Evolutionary conservation across 1,140 invertebrate species (phyloP), one percentile per base, ranked within the genome.

Genomic region (Drosophila sproati): DNA sequence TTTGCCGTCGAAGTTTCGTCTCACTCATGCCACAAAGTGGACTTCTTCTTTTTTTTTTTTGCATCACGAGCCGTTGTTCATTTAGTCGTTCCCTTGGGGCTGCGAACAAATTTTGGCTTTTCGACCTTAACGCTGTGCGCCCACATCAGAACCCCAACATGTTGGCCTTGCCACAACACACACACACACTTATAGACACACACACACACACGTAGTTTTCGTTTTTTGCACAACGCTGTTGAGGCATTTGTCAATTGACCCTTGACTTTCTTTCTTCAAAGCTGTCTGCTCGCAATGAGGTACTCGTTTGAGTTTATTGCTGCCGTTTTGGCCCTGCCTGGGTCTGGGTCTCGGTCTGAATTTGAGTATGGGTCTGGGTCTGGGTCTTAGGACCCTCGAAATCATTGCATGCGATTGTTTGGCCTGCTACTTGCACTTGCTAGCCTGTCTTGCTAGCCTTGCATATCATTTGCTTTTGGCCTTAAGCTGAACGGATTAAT

Each of bases 401-500:
- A 64, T 73, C 69, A 78, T 81, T 77, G 73, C 77, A 70, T 77
- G 62, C 78, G 86, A 68, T 70, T 69, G 61, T 74, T 73, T 43
- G 41, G 28, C 41, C 34, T 54, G 51, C 41, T 64, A 47, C 43
- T 51, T 80, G 67, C 62, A 68, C 20, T 20, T 20, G 20, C 20
- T 20, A 1, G 20, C 20, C 20, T 20, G 32, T 29, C 78, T 50
- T 75, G 56, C 43, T 48, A 37, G 51, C 31, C 51, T 34, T 48
- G 61, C 60, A 37, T 57, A 63, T 56, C 34, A 66, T 78, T 67
- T 45, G 52, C 69, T 37, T 52, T 71, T 64, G n/a, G n/a, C 34
- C 41, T 54, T 32, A 10, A 8, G 10, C n/a, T 39, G 10, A 41
- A 31, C 41, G 54, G 54, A 7, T 20, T 41, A 56, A 56, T 41